Percentiles rank a stretch among this genome's conserved stretches.
Conservation (phyloP, 2,888 invertebrate species). For the Stenurella melanura region DNA sequence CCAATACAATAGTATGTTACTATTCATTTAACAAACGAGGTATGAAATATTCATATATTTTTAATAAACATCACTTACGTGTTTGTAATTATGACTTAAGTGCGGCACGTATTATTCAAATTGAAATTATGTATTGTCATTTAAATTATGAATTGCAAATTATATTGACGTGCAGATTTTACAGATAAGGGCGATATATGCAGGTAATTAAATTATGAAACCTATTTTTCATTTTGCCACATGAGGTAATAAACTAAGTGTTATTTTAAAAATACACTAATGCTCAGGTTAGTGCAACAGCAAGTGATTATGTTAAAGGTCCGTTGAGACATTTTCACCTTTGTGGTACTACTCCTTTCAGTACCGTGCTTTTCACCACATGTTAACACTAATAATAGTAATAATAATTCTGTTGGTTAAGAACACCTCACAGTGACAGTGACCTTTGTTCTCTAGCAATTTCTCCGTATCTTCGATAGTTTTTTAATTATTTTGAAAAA, state of each 20-base stretch:
- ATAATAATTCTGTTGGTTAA: no score
- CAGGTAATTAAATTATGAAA: constrained; percentile 49
- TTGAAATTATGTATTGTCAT: constrained; percentile 51
- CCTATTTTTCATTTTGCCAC: constrained; percentile 41
- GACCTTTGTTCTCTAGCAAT: no score
- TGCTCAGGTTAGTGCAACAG: not conserved
- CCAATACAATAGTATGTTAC: constrained; percentile 34
- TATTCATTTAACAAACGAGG: constrained; percentile 34
- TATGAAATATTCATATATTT: constrained; percentile 51
- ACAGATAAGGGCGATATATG: constrained; percentile 41
- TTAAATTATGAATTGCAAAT: constrained; percentile 53
- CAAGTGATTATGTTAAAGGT: no score
- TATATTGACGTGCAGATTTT: constrained; percentile 50
- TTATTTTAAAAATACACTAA: not conserved
- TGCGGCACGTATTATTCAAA: constrained; percentile 51
- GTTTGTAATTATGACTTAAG: constrained; percentile 49
- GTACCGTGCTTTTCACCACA: no score
- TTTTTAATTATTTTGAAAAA: no score
- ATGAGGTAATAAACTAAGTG: not conserved
- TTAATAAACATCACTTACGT: constrained; percentile 50
- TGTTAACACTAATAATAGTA: no score
- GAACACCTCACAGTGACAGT: no score
- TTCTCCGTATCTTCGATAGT: no score
- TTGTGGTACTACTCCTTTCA: no score
- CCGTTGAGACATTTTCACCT: no score